Percentiles rank a stretch among this genome's conserved stretches.
Evolutionary conservation across 2,113 vertebrate genomes (phyloP).

Genomic region (Cryptoleucopteryx plumbea): DNA sequence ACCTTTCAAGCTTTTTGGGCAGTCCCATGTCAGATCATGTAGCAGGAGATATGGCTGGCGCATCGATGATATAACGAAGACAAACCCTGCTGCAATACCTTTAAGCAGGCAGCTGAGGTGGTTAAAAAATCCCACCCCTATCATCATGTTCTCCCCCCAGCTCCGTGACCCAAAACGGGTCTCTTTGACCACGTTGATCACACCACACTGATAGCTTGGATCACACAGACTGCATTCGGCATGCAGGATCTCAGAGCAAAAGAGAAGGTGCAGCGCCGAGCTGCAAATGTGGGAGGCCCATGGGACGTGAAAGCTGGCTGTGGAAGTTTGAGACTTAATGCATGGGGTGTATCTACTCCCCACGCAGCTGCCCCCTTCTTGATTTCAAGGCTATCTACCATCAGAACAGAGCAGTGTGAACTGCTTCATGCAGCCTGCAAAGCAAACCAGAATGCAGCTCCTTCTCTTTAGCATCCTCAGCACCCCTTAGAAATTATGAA

Average conservation of each 20-base stretch:
- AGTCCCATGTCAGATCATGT: background rate
- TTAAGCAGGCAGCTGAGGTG: background rate
- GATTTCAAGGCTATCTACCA: background rate
- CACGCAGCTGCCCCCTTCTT: background rate
- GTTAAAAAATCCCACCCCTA: background rate
- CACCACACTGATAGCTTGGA: background rate
- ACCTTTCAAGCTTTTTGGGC: background rate
- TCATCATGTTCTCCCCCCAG: background rate
- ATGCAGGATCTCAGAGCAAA: background rate
- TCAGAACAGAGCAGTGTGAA: background rate
- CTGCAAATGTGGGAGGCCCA: background rate
- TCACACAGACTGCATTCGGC: background rate
- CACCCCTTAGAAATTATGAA: background rate
- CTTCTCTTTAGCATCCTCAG: background rate
- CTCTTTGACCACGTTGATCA: background rate
- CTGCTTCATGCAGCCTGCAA: background rate
- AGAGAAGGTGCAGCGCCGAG: background rate
- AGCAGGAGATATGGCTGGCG: background rate
- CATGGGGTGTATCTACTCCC: background rate
- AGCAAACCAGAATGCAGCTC: background rate
- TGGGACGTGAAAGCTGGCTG: background rate
- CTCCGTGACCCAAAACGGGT: background rate
- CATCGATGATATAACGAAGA: background rate
- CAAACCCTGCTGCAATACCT: background rate
- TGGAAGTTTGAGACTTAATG: background rate